Base-by-base conservation (phyloP, 2,888 invertebrate genomes). In the Alitta virens region DNA sequence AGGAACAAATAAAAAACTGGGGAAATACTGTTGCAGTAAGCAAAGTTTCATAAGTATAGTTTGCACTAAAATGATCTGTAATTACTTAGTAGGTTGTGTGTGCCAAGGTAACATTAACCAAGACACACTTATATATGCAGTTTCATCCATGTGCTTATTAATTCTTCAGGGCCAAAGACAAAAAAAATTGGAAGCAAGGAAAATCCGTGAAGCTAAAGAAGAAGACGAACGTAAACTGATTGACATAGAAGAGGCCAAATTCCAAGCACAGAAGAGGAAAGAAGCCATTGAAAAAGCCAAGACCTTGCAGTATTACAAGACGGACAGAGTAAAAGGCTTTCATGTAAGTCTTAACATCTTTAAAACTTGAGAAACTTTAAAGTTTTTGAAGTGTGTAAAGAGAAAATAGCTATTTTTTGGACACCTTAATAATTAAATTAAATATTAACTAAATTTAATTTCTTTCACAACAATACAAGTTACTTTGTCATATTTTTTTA, bases 221-320 rank as follows among this genome's bases (percentile, higher is more conserved):
- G 82, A 83, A 63, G 79, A 78, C 63, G 79, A 80, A 60, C 72
- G 74, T 54, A 70, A 72, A 53, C 62, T 66, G 57, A 63, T 80
- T 40, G 82, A 82, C 64, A 52, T 81, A 3, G 82, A 82, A 59
- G 81, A 82, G 66, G 82, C 80, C 0, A 75, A 79, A 64, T 79
- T 69, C 60, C 80, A 80, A 63, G 79, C 81, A 5, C 70, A 75
- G 56, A 72, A 78, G 65, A 70, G 82, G 18, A 76, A 74, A 64
- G 79, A 77, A 56, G 78, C 79, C 14, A 80, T 83, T 55, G 82
- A 82, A 54, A 79, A 78, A 64, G 82, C 82, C 12, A 82, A 82
- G 66, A 77, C 78, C 38, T 76, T 77, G 62, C 80, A 80, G 70
- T 83, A 81, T 67, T 82, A 80, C 60, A 80, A 82, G 67, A 82